phyloP scores from a whole-genome alignment of 2,888 invertebrate species.

The Calephelis perditalis region DNA sequence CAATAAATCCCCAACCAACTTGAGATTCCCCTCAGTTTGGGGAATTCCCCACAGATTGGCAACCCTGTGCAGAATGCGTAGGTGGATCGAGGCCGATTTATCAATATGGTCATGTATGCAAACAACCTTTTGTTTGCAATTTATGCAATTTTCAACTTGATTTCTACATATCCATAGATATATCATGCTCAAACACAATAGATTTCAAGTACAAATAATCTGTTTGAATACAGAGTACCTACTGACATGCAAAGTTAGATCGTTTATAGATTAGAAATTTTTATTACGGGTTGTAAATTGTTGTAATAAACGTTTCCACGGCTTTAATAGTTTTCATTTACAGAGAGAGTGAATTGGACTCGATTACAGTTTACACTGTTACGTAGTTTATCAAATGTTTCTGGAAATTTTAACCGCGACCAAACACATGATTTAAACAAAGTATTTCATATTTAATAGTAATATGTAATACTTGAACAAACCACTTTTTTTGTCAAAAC shows the following conservation, averaged over 20 bases:
- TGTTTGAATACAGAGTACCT: not conserved
- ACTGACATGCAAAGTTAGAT: slow-evolving; percentile 1
- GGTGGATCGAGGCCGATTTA: slow-evolving; percentile 59
- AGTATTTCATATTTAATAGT: too few species aligned
- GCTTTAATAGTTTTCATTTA: not conserved
- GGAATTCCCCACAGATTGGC: too few species aligned
- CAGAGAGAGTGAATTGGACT: not conserved
- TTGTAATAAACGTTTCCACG: slow-evolving; percentile 6
- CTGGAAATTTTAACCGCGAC: too few species aligned
- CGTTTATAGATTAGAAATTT: slow-evolving; percentile 11
- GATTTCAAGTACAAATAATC: not conserved
- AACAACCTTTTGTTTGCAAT: slow-evolving; percentile 49
- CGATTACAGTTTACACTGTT: too few species aligned
- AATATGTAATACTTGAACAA: too few species aligned
- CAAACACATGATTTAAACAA: too few species aligned
- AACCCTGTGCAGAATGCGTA: slow-evolving; percentile 42
- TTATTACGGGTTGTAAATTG: slow-evolving; percentile 7
- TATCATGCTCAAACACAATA: slow-evolving; percentile 11
- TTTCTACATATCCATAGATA: slow-evolving; percentile 13
- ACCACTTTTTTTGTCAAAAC: too few species aligned
- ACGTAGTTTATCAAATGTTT: too few species aligned
- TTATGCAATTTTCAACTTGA: slow-evolving; percentile 36
- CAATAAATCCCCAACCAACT: too few species aligned
- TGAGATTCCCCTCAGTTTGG: too few species aligned
- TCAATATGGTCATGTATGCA: slow-evolving; percentile 43